These are phyloP conservation scores for Pseudomugil gertrudae DNA, from an alignment of 2,797 vertebrate species.

Conservation along the genomic window DNA sequence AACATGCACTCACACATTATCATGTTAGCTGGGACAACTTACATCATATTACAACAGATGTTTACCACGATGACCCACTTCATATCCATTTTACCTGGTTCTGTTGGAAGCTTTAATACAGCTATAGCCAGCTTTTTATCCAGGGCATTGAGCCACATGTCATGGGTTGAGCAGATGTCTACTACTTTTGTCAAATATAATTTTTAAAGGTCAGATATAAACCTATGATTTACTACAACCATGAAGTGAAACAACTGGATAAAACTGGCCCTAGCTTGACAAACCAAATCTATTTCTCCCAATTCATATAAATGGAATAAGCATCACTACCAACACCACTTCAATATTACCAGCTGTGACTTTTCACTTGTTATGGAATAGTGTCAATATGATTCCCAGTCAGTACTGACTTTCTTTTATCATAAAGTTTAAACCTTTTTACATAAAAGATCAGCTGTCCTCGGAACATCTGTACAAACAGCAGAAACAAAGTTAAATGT, in stretches of 20 bases:
- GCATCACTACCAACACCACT: neutral
- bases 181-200: constrained; percentile 1
- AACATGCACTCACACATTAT: neutral
- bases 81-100: constrained; percentile 4
- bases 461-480: constrained; percentile 43
- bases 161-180: neutral
- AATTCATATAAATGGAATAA: neutral
- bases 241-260: neutral
- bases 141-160: neutral
- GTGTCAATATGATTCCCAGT: neutral
- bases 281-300: constrained; percentile 2
- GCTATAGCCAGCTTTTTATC: neutral
- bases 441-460: constrained; percentile 14
- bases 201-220: neutral
- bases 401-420: neutral
- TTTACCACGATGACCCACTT: neutral
- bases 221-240: neutral
- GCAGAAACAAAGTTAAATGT: neutral
- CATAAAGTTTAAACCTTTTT: neutral
- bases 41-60: neutral
- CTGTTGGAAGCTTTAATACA: neutral
- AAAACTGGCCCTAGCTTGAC: neutral
- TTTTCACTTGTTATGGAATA: neutral
- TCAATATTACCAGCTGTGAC: neutral
- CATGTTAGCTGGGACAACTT: neutral